Evolutionary conservation across 2,888 invertebrate genomes (phyloP), one percentile per base, ranked within the genome.

Genomic region (Idaea biselata): DNA sequence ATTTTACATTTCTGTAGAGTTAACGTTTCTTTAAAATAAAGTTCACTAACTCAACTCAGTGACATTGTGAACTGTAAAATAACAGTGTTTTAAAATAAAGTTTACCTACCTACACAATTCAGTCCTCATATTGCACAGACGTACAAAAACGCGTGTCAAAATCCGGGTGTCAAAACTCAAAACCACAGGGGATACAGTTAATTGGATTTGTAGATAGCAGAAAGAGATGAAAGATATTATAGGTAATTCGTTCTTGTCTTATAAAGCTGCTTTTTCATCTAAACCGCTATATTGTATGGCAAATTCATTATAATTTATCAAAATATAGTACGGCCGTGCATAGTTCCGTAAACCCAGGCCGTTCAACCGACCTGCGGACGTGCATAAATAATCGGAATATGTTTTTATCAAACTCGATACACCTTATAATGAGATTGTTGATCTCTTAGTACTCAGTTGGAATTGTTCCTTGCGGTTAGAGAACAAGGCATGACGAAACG

Each of bases 341-440:
- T 56, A 56, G 56, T 56, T 56, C 56, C 18, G 56, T 56, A 17
- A 44, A 16, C 56, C 18, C 18, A 73, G 79, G 76, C 78, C 82
- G 76, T 80, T 84, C 80, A 80, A 80, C 79, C 78, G 62, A 70
- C 69, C 66, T 60, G 65, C 69, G 73, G 84, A 89, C 90, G 89
- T 89, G 89, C 88, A 89, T 89, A 85, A 86, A 90, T 89, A 89
- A 89, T 89, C 81, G 84, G 82, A 82, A 86, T 87, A 79, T 81
- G 70, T 88, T 88, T 86, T 87, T 88, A 83, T 83, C 75, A 72
- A 69, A 44, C 8, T 71, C 77, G 87, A 82, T 77, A 83, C 84
- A 86, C 84, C 11, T 83, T 83, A 86, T 86, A 84, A 82, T 83
- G 77, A 78, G 87, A 82, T 77, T 84, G 74, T 86, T 86, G 85